phyloP scores from a whole-genome alignment of 2,113 vertebrate species.

The Promerops cafer region DNA sequence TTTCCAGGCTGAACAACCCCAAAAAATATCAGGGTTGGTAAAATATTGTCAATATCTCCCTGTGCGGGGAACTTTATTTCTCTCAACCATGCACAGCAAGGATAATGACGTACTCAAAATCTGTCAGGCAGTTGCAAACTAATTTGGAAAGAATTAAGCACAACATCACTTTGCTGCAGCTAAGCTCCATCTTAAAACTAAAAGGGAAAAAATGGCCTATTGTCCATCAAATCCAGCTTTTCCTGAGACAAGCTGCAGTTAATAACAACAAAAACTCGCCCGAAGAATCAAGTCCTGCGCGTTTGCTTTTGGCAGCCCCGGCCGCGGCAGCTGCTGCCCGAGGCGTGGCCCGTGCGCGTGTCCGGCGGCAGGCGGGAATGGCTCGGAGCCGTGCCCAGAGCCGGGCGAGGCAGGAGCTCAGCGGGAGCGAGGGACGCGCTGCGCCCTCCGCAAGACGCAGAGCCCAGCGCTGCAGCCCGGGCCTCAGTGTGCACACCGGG shows the following conservation, averaged over 20 bases:
- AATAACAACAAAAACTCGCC: not conserved
- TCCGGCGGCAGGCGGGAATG: no score
- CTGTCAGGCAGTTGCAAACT: not conserved
- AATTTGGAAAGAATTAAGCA: not conserved
- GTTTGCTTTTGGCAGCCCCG: conserved; percentile 7
- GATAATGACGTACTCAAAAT: not conserved
- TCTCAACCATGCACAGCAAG: not conserved
- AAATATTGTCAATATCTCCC: not conserved
- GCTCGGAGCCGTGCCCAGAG: no score
- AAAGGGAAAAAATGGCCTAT: not conserved
- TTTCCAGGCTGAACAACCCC: not conserved
- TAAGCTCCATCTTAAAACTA: not conserved
- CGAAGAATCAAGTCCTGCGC: not conserved
- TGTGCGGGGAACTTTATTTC: not conserved
- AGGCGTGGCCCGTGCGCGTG: no score
- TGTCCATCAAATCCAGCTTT: not conserved
- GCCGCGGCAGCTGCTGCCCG: no score
- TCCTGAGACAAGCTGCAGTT: not conserved
- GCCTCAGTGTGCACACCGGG: not conserved
- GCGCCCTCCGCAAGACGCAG: no score
- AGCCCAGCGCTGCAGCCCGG: no score
- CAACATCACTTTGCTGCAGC: not conserved
- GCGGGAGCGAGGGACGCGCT: no score
- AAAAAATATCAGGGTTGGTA: not conserved
- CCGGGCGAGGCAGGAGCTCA: no score